Evolutionary conservation across 2,888 invertebrate genomes (phyloP).

Genomic region (Lobophora halterata): DNA sequence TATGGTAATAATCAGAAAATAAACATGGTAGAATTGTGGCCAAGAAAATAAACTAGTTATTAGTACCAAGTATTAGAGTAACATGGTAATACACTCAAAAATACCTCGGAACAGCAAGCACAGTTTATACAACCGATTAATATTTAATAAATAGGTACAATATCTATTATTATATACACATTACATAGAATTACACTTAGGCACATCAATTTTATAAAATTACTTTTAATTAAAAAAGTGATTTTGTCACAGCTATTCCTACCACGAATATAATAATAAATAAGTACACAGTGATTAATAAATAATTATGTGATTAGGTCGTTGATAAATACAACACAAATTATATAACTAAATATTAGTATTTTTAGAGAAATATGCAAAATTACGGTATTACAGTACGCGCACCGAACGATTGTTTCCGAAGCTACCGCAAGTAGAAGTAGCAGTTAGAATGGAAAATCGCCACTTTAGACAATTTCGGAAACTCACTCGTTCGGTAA

Average conservation of each 20-base stretch:
- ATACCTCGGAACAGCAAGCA: conserved; percentile 28
- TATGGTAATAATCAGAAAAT: not conserved
- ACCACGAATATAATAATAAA: conserved; percentile 71
- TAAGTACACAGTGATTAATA: conserved; percentile 46
- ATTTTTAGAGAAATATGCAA: conserved; percentile 38
- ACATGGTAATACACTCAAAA: conserved; percentile 33
- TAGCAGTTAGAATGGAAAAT: too few relatives aligned
- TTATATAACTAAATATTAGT: conserved; percentile 25
- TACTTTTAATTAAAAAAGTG: conserved; percentile 75
- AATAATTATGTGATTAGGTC: conserved; percentile 48
- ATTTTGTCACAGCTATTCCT: conserved; percentile 63
- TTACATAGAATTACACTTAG: conserved; percentile 79
- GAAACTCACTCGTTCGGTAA: too few relatives aligned
- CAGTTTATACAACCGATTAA: conserved; percentile 34
- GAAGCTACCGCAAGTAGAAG: too few relatives aligned
- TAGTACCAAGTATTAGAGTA: conserved; percentile 48
- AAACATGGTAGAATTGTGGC: conserved; percentile 24
- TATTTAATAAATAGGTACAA: conserved; percentile 50
- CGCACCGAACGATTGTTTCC: too few relatives aligned
- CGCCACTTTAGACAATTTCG: too few relatives aligned
- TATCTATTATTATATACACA: conserved; percentile 62
- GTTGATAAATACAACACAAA: conserved; percentile 30
- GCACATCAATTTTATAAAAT: conserved; percentile 82
- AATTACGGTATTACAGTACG: conserved; percentile 35
- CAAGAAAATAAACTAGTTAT: conserved; percentile 56